A percentile compares a stretch with the other conserved stretches of the same genome.
Evolutionary conservation across 2,797 vertebrate genomes (phyloP).

Genomic region (Phoxinus dragarum): DNA sequence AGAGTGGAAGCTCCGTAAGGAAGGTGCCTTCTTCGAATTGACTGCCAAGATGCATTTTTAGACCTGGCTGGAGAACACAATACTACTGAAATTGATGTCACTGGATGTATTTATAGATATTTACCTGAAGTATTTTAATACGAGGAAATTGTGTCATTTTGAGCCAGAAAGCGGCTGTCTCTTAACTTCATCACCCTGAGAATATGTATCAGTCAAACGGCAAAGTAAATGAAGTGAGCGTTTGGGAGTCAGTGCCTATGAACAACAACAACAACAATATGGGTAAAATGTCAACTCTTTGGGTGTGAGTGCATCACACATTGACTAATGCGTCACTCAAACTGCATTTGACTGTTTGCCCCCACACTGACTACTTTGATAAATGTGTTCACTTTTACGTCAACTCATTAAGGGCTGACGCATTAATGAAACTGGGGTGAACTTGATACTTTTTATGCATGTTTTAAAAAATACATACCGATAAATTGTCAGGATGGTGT

Average conservation of each 20-base stretch:
- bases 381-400: constrained; percentile 54
- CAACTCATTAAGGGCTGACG: constrained; percentile 38
- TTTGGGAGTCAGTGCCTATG: constrained; percentile 57
- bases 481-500: background rate
- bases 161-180: constrained; percentile 61
- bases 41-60: constrained; percentile 78
- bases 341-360: constrained; percentile 57
- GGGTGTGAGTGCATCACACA: constrained; percentile 63
- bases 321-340: constrained; percentile 62
- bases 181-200: constrained; percentile 57
- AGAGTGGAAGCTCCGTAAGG: constrained; percentile 66
- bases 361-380: constrained; percentile 57
- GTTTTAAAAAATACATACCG: background rate
- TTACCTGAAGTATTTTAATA: constrained; percentile 61
- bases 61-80: constrained; percentile 70
- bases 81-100: constrained; percentile 77
- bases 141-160: constrained; percentile 62
- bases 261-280: constrained; percentile 55
- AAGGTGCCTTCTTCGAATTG: constrained; percentile 73
- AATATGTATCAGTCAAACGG: constrained; percentile 53
- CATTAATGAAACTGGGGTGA: constrained; percentile 41
- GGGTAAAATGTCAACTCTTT: constrained; percentile 63
- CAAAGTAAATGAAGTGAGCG: constrained; percentile 49
- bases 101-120: constrained; percentile 74
- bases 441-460: background rate